phyloP scores from a whole-genome alignment of 1,140 invertebrate genomes.

The Aleiodes sp. region DNA sequence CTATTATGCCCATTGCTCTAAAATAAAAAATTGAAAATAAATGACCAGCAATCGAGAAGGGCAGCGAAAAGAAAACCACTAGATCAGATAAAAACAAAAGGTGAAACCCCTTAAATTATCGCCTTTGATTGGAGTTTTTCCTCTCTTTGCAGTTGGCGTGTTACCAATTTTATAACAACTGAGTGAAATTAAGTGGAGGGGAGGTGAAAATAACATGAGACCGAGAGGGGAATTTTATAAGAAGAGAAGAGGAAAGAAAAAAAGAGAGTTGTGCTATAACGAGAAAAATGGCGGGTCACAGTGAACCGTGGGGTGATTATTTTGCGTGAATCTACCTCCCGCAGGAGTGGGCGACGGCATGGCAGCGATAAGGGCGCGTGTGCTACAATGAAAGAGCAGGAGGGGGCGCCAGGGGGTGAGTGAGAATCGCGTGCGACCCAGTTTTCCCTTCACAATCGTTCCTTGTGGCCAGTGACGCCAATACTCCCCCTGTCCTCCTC shows the following conservation, averaged over 20 bases:
- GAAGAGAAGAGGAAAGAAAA: not conserved
- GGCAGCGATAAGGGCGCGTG: slow-evolving; percentile 21
- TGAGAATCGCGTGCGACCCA: slow-evolving; percentile 31
- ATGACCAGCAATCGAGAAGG: too few species aligned
- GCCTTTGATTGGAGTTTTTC: not conserved
- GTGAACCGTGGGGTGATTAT: slow-evolving; percentile 20
- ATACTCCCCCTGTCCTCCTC: not conserved
- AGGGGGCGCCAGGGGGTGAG: not conserved
- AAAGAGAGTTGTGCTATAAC: not conserved
- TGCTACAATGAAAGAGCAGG: not conserved
- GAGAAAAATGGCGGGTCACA: slow-evolving; percentile 15
- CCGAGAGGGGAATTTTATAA: too few species aligned
- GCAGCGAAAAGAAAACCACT: too few species aligned
- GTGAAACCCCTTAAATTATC: not conserved
- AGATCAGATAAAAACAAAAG: not conserved
- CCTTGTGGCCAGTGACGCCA: not conserved
- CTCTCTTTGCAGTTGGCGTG: not conserved
- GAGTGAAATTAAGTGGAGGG: not conserved
- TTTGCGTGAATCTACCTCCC: slow-evolving; percentile 29
- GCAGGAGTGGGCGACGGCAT: slow-evolving; percentile 17
- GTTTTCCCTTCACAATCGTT: slow-evolving; percentile 14
- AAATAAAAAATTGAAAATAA: too few species aligned
- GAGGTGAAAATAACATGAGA: not conserved
- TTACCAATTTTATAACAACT: not conserved
- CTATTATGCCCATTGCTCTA: too few species aligned